Conservation (phyloP, 2,113 vertebrate genomes). For the Prunella himalayana region DNA sequence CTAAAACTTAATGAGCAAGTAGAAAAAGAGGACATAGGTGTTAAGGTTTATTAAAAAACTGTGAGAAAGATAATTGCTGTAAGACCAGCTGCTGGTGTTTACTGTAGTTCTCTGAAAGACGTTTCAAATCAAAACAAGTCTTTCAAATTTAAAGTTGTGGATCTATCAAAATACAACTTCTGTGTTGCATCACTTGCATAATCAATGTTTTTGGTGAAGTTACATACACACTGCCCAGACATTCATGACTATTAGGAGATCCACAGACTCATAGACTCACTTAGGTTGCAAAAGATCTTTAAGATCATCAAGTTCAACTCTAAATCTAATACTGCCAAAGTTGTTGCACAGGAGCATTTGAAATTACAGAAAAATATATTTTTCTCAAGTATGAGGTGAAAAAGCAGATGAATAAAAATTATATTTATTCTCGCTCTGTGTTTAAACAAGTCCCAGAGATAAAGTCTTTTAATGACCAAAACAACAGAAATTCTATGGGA, state of each 20-base stretch:
- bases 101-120: not conserved
- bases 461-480: not conserved
- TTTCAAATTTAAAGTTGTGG: not conserved
- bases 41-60: not conserved
- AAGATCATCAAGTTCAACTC: not conserved
- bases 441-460: not conserved
- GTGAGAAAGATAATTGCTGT: not conserved
- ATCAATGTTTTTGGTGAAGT: not conserved
- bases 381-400: not conserved
- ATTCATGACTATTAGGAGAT: not conserved
- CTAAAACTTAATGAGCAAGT: not conserved
- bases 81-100: not conserved
- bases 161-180: not conserved
- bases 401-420: not conserved
- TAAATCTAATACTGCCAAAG: not conserved
- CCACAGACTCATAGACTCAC: not conserved
- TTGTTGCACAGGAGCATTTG: not conserved
- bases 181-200: not conserved
- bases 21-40: not conserved
- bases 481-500: not conserved
- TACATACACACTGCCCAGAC: fast-evolving
- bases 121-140: not conserved
- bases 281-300: not conserved
- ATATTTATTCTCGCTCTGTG: not conserved
- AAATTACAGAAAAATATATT: not conserved